Percentiles rank a stretch among this genome's conserved stretches.
Evolutionary conservation across 1,140 invertebrate species (phyloP).

Genomic region (Battus philenor): DNA sequence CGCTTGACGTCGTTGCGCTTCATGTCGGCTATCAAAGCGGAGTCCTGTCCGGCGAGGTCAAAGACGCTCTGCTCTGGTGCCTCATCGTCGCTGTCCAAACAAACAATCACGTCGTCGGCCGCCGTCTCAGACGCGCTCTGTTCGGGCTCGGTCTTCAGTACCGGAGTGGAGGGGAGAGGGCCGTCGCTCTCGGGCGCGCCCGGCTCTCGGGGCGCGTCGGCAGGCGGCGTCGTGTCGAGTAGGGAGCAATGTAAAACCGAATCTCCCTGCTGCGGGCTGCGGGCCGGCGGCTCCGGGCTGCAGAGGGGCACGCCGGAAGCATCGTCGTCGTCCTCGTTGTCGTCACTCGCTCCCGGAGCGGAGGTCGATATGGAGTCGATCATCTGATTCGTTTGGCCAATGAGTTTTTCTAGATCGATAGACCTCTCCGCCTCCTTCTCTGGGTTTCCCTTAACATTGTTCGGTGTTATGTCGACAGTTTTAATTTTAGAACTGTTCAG

Average conservation of each 20-base stretch:
- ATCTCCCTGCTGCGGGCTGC: background rate
- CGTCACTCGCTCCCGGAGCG: background rate
- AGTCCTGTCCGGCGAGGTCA: conserved; percentile 29
- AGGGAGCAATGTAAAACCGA: background rate
- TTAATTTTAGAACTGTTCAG: conserved; percentile 41
- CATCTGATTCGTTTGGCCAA: conserved; percentile 33
- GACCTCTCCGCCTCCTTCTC: conserved; percentile 53
- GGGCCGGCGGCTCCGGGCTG: background rate
- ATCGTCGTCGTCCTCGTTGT: background rate
- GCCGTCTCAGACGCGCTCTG: conserved; percentile 17
- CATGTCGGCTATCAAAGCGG: background rate
- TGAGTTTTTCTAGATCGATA: conserved; percentile 56
- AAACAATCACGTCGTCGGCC: conserved; percentile 28
- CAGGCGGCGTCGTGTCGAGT: background rate
- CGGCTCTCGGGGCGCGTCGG: background rate
- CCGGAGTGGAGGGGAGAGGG: conserved; percentile 6
- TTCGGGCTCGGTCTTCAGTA: background rate
- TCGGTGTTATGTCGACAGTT: conserved; percentile 28
- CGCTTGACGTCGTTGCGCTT: conserved; percentile 9
- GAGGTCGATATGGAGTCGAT: conserved; percentile 20
- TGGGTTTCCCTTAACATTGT: conserved; percentile 32
- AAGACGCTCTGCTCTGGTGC: conserved; percentile 24
- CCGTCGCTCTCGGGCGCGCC: background rate
- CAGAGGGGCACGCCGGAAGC: background rate
- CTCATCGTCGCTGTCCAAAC: conserved; percentile 60